Base-by-base conservation (phyloP, 1,140 invertebrate genomes). In the Heliconius nattereri region DNA sequence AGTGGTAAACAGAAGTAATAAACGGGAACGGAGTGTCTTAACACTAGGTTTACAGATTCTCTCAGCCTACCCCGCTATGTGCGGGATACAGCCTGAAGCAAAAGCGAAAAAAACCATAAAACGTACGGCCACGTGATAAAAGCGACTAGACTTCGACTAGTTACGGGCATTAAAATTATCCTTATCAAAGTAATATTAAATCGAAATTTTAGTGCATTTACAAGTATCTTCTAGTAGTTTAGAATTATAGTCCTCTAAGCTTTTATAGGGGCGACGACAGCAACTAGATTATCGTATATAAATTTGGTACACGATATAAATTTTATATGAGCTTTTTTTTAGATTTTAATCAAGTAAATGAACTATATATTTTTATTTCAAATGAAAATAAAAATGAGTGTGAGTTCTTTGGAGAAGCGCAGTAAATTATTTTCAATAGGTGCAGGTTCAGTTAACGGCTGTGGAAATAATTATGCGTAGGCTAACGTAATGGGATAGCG, bases 121-220 rank as follows among this genome's bases (percentile, higher is more conserved):
- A 66, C 23, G 3, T 26, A 66, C 1, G n/a, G 60, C 0, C 60
- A 66, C 9, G 26, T 66, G 11, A 66, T 66, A 66, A 66, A 26
- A 29, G 26, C n/a, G 26, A 52, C 49, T 60, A 60, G 20, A 60
- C n/a, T 23, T 9, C n/a, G 20, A 23, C n/a, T 11, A 9, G 20
- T 23, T 60, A 26, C 9, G 3, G 7, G 9, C 9, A 16, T 66
- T 26, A 66, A 66, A 66, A 66, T 66, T 66, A 66, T 66, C 60
- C 60, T 66, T 66, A 66, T 66, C 60, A 66, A 26, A 66, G 11
- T 29, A 66, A 66, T 66, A 66, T 66, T 26, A 66, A 66, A 66
- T 66, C 60, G 29, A 66, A 66, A 66, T 13, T 66, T 29, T 23
- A 29, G 1, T 66, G 60, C 9, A 29, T 7, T 29, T 3, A 29